Evolutionary conservation across 1,140 invertebrate genomes (phyloP).

Genomic region (Drosophila dunni): DNA sequence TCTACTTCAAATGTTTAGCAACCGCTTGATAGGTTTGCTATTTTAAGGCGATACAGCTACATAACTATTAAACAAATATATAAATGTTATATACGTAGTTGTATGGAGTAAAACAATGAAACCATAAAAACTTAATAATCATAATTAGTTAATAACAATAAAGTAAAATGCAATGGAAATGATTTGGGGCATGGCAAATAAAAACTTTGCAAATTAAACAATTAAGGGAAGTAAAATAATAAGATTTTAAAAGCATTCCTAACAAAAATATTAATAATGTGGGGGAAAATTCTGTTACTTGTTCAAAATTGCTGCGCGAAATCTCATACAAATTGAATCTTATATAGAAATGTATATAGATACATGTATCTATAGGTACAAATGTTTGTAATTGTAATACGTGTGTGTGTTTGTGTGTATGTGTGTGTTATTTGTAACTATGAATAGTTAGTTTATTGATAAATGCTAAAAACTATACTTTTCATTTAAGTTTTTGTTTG

Average conservation of each 20-base stretch:
- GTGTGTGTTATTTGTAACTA: slow-evolving; percentile 3
- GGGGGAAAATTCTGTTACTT: slow-evolving; percentile 41
- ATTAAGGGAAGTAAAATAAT: slow-evolving; percentile 34
- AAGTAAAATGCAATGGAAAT: slow-evolving; percentile 26
- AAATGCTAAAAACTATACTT: slow-evolving; percentile 78
- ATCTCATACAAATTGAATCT: slow-evolving; percentile 73
- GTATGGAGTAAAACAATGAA: slow-evolving; percentile 19
- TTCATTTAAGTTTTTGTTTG: slow-evolving; percentile 13
- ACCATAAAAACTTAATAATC: slow-evolving; percentile 31
- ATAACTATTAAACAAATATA: slow-evolving; percentile 50
- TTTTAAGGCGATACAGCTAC: slow-evolving; percentile 12
- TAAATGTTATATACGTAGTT: slow-evolving; percentile 39
- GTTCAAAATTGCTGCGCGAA: slow-evolving; percentile 77
- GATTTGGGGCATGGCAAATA: slow-evolving; percentile 1
- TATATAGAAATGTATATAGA: slow-evolving; percentile 59
- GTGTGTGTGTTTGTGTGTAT: neutral
- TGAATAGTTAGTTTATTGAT: slow-evolving; percentile 26
- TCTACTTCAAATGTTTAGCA: slow-evolving; percentile 67
- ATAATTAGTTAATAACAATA: slow-evolving; percentile 26
- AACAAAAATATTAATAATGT: slow-evolving; percentile 25
- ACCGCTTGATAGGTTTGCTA: slow-evolving; percentile 36
- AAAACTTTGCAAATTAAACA: slow-evolving; percentile 36
- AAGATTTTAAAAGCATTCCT: slow-evolving; percentile 41
- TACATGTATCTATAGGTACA: slow-evolving; percentile 36
- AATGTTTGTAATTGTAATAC: slow-evolving; percentile 22